Evolutionary conservation across 2,888 invertebrate species (phyloP), one percentile per base, ranked within the genome.

Genomic region (Drosophila barbarae): DNA sequence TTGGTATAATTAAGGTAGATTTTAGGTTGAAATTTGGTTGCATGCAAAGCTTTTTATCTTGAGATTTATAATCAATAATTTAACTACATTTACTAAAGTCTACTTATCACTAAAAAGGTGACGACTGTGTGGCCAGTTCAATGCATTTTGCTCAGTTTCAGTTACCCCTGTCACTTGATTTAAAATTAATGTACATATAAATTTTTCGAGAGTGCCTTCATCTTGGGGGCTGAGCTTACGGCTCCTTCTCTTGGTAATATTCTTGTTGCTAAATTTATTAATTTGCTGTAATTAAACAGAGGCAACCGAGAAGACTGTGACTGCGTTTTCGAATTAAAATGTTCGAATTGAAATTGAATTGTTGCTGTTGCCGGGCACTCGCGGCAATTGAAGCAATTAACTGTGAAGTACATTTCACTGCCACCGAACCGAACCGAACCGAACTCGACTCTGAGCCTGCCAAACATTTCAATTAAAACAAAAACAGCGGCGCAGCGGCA

Each of bases 401-500:
- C 55, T 78, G 76, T 80, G 71, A 78, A 80, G 78, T 84, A 78
- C 84, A 72, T 75, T 77, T 75, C 65, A 72, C 74, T 67, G 54
- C 47, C 59, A 57, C 21, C 56, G 36, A 26, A 47, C 32, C 23
- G 32, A 23, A 52, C 51, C 18, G 26, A 23, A 52, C 30, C 23
- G 26, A 23, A 57, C 56, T 47, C 15, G 12, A 18, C 26, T 53
- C 41, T 18, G 30, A 18, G 59, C 69, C 72, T 74, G 72, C 78
- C 84, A 80, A 78, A 78, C 80, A 84, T 81, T 84, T 84, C 82
- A 80, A 80, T 80, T 80, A 69, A 81, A 77, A 74, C 54, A 67
- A 57, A 67, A 58, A 46, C 30, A 12, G 51, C 49, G 42, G 39
- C 50, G 10, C n/a, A 8, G 44, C 7, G 10, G 15, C 46, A 21